A percentile compares a stretch with the other conserved stretches of the same genome.
These are phyloP conservation scores for Spinus pinus DNA, from an alignment of 2,797 vertebrate species.

Conservation along the genomic window DNA sequence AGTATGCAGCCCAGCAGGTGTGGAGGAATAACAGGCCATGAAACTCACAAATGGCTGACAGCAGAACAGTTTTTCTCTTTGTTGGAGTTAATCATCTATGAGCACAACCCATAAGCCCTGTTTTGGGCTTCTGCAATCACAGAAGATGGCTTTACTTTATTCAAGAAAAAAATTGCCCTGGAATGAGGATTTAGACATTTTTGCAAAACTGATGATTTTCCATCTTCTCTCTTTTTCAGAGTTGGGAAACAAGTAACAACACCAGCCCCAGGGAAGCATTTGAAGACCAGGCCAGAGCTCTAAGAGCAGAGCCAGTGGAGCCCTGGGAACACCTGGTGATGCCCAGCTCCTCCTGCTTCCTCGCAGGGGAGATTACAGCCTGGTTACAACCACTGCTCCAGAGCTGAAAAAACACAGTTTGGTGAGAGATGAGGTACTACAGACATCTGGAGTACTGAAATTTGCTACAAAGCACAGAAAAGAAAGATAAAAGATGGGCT, in stretches of 20 bases:
- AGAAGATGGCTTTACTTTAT: background rate
- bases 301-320: background rate
- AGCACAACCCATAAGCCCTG: background rate
- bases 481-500: background rate
- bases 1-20: background rate
- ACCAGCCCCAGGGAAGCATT: background rate
- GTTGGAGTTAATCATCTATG: background rate
- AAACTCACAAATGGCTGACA: background rate
- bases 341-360: background rate
- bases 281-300: background rate
- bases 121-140: background rate
- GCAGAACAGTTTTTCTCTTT: background rate
- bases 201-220: background rate
- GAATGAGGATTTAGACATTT: background rate
- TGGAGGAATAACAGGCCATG: background rate
- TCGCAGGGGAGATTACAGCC: background rate
- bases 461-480: background rate
- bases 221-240: background rate
- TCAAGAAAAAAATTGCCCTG: background rate
- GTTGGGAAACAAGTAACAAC: background rate
- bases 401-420: background rate
- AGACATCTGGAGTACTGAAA: background rate
- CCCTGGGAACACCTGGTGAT: rapidly evolving
- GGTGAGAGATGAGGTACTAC: background rate
- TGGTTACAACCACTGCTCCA: background rate